Conservation (phyloP, 1,140 invertebrate species). For the Aricia agestis region DNA sequence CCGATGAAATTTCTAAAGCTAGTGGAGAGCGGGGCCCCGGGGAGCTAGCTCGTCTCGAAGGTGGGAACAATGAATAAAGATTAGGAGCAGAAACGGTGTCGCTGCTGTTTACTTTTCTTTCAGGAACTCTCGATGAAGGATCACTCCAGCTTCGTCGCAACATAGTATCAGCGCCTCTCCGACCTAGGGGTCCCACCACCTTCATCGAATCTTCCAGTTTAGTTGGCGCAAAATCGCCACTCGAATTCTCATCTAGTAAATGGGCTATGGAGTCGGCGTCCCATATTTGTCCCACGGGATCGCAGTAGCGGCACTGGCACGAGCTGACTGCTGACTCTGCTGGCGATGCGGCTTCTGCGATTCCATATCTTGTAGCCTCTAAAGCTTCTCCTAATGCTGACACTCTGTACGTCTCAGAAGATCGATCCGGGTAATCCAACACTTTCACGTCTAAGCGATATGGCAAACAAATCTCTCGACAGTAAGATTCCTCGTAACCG, state of each 20-base stretch:
- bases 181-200: constrained; percentile 58
- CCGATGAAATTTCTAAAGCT: constrained; percentile 83
- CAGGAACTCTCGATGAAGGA: constrained; percentile 69
- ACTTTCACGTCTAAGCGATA: constrained; percentile 66
- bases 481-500: constrained; percentile 66
- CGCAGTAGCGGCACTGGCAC: constrained; percentile 89
- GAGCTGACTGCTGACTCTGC: constrained; percentile 72
- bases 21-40: constrained; percentile 59
- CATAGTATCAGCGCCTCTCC: constrained; percentile 63
- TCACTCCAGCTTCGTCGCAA: constrained; percentile 80
- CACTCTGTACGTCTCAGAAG: constrained; percentile 59
- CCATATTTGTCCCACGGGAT: constrained; percentile 86
- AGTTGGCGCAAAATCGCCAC: constrained; percentile 65
- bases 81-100: constrained; percentile 59
- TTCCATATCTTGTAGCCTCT: constrained; percentile 62
- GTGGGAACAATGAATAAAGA: constrained; percentile 76
- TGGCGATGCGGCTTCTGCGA: constrained; percentile 63
- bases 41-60: constrained; percentile 66
- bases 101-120: constrained; percentile 52
- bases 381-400: constrained; percentile 67
- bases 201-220: constrained; percentile 71
- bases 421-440: constrained; percentile 59
- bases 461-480: constrained; percentile 57
- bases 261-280: constrained; percentile 78
- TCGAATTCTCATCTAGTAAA: constrained; percentile 64